These are phyloP conservation scores for Apamea crenata DNA, from an alignment of 2,888 invertebrate species.

Conservation along the genomic window DNA sequence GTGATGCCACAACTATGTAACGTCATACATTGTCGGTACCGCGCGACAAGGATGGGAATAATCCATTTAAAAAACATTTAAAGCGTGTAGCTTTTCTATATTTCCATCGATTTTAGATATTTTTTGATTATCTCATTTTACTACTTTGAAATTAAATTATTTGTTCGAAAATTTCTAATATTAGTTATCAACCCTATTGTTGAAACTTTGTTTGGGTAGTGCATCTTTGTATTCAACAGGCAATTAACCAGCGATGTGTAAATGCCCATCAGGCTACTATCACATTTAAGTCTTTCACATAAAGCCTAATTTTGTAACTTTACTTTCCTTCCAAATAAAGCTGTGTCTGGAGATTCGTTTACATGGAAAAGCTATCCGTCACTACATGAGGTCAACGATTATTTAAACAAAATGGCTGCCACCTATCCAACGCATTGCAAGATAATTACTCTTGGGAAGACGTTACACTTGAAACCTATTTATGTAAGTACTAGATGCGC, in stretches of 20 bases:
- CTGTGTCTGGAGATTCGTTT: conserved; percentile 28
- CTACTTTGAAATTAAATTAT: background rate
- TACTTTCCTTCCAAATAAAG: conserved; percentile 2
- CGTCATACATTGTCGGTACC: background rate
- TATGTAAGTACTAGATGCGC: conserved; percentile 38
- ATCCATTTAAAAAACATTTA: background rate
- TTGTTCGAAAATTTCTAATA: background rate
- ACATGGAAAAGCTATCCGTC: conserved; percentile 41
- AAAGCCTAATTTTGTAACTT: background rate
- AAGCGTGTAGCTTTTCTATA: background rate
- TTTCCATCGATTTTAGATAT: background rate
- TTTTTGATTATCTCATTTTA: background rate
- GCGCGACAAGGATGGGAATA: background rate
- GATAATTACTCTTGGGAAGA: conserved; percentile 31
- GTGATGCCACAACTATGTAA: background rate
- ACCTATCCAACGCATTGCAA: conserved; percentile 27
- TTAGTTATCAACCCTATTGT: background rate
- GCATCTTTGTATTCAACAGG: background rate
- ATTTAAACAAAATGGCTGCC: conserved; percentile 24
- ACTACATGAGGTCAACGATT: conserved; percentile 32
- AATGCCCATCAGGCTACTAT: background rate
- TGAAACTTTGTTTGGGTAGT: background rate
- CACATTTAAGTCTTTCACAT: background rate
- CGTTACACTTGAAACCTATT: conserved; percentile 20
- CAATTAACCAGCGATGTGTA: too few species aligned